Conservation (phyloP, 2,888 invertebrate species). For the Mechanitis mazaeus region DNA sequence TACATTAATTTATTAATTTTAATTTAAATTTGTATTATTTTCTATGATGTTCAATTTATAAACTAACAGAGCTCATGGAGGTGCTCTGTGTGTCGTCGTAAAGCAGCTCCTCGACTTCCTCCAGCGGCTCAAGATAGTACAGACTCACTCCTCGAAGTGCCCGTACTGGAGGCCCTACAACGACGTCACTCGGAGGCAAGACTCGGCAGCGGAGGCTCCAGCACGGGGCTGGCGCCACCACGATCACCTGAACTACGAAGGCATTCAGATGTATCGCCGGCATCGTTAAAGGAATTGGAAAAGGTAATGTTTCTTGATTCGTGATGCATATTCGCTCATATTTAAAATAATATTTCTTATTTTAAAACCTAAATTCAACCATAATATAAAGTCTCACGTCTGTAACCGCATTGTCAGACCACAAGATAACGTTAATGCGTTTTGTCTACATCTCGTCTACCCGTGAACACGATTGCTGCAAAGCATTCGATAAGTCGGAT, state of each 20-base stretch:
- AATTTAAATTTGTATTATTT: neutral
- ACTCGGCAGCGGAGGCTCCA: conserved; percentile 70
- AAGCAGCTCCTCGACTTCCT: conserved; percentile 85
- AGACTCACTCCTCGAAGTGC: conserved; percentile 88
- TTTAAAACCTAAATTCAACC: too few species aligned
- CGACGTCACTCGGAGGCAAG: conserved; percentile 86
- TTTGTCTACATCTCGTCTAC: too few species aligned
- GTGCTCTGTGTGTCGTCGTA: conserved; percentile 91
- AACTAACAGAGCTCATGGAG: conserved; percentile 84
- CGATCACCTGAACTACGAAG: conserved; percentile 88
- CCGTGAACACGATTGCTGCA: too few species aligned
- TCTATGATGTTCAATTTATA: neutral
- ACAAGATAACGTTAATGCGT: too few species aligned
- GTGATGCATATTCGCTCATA: neutral
- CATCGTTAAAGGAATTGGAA: conserved; percentile 91
- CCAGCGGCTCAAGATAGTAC: conserved; percentile 87
- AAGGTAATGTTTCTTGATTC: conserved; percentile 78
- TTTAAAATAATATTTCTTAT: too few species aligned
- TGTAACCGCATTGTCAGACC: too few species aligned
- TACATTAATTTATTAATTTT: neutral
- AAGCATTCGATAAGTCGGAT: too few species aligned
- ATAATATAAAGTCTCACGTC: too few species aligned
- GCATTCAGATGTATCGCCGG: conserved; percentile 92
- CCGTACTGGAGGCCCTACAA: conserved; percentile 85
- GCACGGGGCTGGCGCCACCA: conserved; percentile 85